Evolutionary conservation across 2,797 vertebrate genomes (phyloP).

Genomic region (Ispidina lecontei): DNA sequence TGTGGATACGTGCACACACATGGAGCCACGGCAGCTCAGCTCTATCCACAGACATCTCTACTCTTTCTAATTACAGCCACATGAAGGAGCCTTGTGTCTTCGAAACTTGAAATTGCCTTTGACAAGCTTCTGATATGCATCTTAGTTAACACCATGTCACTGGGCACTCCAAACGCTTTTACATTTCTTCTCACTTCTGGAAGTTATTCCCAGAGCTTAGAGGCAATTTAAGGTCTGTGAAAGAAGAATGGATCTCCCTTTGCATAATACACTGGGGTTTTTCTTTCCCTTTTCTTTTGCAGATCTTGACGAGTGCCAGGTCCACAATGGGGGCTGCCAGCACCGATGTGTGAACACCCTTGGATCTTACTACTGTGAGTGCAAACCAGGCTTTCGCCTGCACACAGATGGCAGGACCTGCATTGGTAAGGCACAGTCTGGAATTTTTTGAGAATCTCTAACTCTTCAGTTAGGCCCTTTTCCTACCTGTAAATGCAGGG

Average conservation of each 20-base stretch:
- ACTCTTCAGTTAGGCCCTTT: not conserved
- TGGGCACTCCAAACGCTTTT: not conserved
- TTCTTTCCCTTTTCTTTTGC: not conserved
- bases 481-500: rapidly evolving
- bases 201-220: not conserved
- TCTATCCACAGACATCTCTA: not conserved
- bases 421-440: slow-evolving; percentile 80
- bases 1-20: rapidly evolving
- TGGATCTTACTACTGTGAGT: slow-evolving; percentile 91
- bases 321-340: slow-evolving; percentile 95
- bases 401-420: slow-evolving; percentile 93
- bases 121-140: not conserved
- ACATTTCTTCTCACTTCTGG: not conserved
- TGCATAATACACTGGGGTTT: not conserved
- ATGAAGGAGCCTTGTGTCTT: not conserved
- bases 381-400: slow-evolving; percentile 86
- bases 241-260: not conserved
- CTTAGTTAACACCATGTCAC: not conserved
- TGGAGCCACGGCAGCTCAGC: not conserved
- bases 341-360: slow-evolving; percentile 92
- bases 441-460: rapidly evolving
- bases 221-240: not conserved
- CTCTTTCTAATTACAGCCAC: not conserved
- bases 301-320: slow-evolving; percentile 94
- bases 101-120: not conserved